Evolutionary conservation across 2,888 invertebrate species (phyloP).

Genomic region (Agrotis segetum): DNA sequence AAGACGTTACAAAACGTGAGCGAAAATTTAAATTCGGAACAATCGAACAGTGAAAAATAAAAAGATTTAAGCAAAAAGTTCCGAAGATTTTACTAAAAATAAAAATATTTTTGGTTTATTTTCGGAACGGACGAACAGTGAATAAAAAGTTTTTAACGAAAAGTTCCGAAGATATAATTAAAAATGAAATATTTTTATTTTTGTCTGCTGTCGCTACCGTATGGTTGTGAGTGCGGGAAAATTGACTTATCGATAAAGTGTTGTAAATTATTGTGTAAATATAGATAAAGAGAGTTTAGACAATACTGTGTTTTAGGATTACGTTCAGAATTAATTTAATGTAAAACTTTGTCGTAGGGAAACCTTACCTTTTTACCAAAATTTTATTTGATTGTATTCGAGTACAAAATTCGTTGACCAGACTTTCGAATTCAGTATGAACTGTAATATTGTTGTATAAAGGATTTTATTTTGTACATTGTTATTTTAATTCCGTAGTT

Average conservation of each 20-base stretch:
- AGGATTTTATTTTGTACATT: slow-evolving; percentile 79
- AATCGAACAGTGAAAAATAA: slow-evolving; percentile 43
- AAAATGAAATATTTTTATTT: slow-evolving; percentile 26
- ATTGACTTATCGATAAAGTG: slow-evolving; percentile 45
- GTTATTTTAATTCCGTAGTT: slow-evolving; percentile 79
- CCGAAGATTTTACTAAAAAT: slow-evolving; percentile 20
- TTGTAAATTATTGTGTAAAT: slow-evolving; percentile 80
- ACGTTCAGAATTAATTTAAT: slow-evolving; percentile 65
- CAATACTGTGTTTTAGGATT: slow-evolving; percentile 58
- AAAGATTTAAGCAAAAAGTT: slow-evolving; percentile 24
- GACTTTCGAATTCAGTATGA: slow-evolving; percentile 66
- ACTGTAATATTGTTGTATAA: slow-evolving; percentile 78
- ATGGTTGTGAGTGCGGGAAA: slow-evolving; percentile 53
- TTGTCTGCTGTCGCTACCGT: slow-evolving; percentile 61
- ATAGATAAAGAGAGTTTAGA: slow-evolving; percentile 64
- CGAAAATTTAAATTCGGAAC: slow-evolving; percentile 50
- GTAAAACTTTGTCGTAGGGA: slow-evolving; percentile 68
- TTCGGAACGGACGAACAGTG: slow-evolving; percentile 48
- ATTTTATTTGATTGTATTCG: slow-evolving; percentile 69
- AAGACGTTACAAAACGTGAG: slow-evolving; percentile 60
- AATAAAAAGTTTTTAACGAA: slow-evolving; percentile 23
- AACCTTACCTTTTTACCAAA: slow-evolving; percentile 77
- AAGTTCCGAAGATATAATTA: slow-evolving; percentile 26
- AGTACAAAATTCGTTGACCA: slow-evolving; percentile 76
- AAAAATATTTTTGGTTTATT: slow-evolving; percentile 6